Evolutionary conservation across 2,888 invertebrate species (phyloP).

Genomic region (Philereme vetulata): DNA sequence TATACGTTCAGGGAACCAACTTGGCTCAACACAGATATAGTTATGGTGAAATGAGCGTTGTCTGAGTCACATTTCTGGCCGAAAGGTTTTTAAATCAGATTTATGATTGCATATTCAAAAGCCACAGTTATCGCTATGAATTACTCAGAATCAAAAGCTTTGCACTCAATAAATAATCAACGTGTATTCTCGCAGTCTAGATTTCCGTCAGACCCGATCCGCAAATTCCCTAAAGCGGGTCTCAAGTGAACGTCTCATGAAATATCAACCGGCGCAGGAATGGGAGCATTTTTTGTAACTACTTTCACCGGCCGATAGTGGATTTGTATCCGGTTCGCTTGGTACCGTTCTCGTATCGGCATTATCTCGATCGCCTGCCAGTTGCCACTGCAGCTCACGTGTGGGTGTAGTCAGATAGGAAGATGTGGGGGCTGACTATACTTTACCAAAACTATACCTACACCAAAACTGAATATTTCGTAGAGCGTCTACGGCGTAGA

Average conservation of each 20-base stretch:
- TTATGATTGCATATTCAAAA: too few relatives aligned
- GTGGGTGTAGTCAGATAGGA: constrained; percentile 14
- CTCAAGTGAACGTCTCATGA: constrained; percentile 78
- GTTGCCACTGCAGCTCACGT: constrained; percentile 30
- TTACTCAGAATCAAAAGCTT: neutral
- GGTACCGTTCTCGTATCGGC: constrained; percentile 61
- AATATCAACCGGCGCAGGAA: constrained; percentile 78
- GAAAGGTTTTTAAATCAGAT: too few relatives aligned
- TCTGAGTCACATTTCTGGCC: too few relatives aligned
- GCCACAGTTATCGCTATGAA: neutral
- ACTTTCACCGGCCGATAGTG: constrained; percentile 80
- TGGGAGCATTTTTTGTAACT: constrained; percentile 83
- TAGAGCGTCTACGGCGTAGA: constrained; percentile 16
- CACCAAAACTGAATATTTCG: neutral
- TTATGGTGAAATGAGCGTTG: constrained; percentile 4
- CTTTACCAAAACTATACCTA: neutral
- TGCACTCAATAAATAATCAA: neutral
- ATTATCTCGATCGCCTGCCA: constrained; percentile 45
- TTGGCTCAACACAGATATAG: constrained; percentile 20
- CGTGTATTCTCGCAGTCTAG: neutral
- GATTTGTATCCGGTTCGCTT: constrained; percentile 75
- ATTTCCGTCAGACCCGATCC: constrained; percentile 11
- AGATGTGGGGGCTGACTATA: neutral
- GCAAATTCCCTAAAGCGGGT: constrained; percentile 39
- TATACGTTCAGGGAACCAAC: constrained; percentile 25